Conservation (phyloP, 35 echinoderm and acorn worm species). For the Amphiura filiformis region DNA sequence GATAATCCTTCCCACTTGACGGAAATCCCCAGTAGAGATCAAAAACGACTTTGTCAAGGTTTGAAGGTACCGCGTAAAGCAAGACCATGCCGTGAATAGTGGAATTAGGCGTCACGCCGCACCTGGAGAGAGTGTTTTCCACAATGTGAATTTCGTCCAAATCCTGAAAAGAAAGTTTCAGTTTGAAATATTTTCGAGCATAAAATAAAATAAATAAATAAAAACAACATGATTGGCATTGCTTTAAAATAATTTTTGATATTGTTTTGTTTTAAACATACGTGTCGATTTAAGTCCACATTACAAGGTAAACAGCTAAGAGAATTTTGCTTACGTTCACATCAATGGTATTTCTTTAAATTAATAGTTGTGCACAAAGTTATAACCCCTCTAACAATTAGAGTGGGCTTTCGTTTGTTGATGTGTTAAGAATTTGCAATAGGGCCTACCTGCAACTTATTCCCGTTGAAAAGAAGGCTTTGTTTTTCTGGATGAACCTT, state of each 20-base stretch:
- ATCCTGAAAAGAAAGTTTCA: not conserved
- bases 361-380: no score
- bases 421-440: no score
- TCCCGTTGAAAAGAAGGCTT: slow-evolving; percentile 27
- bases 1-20: not conserved
- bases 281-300: no score
- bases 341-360: no score
- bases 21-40: slow-evolving; percentile 50
- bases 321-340: no score
- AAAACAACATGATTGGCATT: not conserved
- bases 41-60: slow-evolving; percentile 37
- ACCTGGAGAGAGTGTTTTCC: not conserved
- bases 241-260: not conserved
- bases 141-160: not conserved
- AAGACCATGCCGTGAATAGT: slow-evolving; percentile 25
- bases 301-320: no score
- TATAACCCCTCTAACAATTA: no score
- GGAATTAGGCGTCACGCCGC: not conserved
- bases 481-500: slow-evolving; percentile 34
- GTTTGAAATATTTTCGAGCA: no score
- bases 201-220: not conserved
- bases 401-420: no score
- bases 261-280: not conserved
- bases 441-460: slow-evolving; percentile 35
- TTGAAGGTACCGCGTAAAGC: slow-evolving; percentile 16